Percentiles rank a stretch among this genome's conserved stretches.
Conservation (phyloP, 2,888 invertebrate species). For the Mimumesa dahlbomi region DNA sequence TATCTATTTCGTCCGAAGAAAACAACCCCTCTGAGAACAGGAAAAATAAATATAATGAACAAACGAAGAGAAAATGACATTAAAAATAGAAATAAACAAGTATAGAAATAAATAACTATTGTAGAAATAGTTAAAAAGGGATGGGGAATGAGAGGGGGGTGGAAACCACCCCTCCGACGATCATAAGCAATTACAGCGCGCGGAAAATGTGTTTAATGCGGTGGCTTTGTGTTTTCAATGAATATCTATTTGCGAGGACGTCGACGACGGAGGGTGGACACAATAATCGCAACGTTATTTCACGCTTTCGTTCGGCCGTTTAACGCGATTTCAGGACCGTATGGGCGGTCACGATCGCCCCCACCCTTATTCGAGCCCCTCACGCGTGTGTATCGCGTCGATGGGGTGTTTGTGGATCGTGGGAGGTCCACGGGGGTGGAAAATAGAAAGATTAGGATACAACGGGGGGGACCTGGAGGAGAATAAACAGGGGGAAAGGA, state of each 20-base stretch:
- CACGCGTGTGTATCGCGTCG: background rate
- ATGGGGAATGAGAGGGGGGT: no score
- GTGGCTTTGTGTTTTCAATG: slow-evolving; percentile 15
- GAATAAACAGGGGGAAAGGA: no score
- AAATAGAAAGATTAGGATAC: no score
- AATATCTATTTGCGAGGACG: slow-evolving; percentile 11
- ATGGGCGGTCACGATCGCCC: slow-evolving; percentile 55
- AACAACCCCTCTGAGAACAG: no score
- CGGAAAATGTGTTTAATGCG: slow-evolving; percentile 23
- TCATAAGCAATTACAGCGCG: slow-evolving; percentile 34
- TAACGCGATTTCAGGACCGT: slow-evolving; percentile 57
- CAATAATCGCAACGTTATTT: slow-evolving; percentile 55
- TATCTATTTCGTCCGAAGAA: no score
- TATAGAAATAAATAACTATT: no score
- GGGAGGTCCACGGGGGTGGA: background rate
- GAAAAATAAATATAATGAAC: no score
- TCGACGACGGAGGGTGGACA: background rate
- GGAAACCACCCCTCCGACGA: slow-evolving; percentile 8
- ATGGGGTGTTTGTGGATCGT: background rate
- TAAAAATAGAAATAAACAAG: no score
- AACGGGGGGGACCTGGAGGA: no score
- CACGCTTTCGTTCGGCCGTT: slow-evolving; percentile 53
- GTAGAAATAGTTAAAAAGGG: no score
- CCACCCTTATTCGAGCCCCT: background rate
- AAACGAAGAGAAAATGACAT: no score